Base-by-base conservation (phyloP, 2,797 vertebrate species). In the Staurois parvus region DNA sequence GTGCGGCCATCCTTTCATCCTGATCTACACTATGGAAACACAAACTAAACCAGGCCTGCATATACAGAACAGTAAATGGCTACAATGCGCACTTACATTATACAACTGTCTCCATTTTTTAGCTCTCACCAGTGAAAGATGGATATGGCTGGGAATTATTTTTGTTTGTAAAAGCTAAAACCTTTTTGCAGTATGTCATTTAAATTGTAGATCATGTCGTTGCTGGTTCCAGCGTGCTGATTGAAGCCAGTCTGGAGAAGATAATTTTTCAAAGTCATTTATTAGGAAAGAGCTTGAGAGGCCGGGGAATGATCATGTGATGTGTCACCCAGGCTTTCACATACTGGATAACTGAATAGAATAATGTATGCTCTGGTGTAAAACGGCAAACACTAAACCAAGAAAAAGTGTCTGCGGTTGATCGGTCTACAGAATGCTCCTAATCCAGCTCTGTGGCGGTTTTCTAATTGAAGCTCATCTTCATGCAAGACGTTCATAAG, bases 231-330 rank as follows among this genome's bases (percentile, higher is more conserved):
- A 64, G 56, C 11, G 28, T 26, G 42, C 59, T 26, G 62, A 78
- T 42, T 78, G 13, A 66, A 62, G 69, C 34, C 29, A 72, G 34
- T 72, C 37, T 24, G 34, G 69, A 72, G 37, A n/a, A 70, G 68
- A 70, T 34, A 15, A 70, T 28, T 76, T 76, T 7, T 29, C 19
- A 68, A 37, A 68, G 17, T 37, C 29, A 45, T 67, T 67, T 79
- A 79, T 79, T 48, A 79, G n/a, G 9, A 12, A 34, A 45, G 42
- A 45, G 64, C 64, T 21, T 26, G 34, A 79, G 21, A 48, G 26
- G 52, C 9, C 62, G 30, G 45, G 26, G 17, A 67, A 45, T 29
- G 40, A 69, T 79, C 21, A 79, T 79, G 77, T 79, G 77, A 79
- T 26, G 3, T 4, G 37, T 68, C 29, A 69, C 19, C 29, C 34